Base-by-base conservation (phyloP, 2,888 invertebrate species). In the Aspidiotus destructor region DNA sequence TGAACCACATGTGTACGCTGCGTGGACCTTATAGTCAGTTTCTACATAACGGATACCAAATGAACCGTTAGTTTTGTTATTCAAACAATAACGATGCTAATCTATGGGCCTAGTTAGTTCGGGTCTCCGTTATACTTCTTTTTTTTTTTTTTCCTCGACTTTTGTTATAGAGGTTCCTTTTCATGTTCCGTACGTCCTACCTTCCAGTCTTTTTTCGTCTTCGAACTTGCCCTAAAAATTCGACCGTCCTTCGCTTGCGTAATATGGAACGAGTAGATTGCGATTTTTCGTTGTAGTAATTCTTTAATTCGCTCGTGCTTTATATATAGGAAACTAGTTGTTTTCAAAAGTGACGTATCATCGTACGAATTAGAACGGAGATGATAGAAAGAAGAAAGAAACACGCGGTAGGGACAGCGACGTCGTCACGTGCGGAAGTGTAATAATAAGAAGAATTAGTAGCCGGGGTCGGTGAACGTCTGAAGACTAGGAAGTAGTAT, bases 61-160 rank as follows among this genome's bases (percentile, higher is more conserved):
- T 58, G 65, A 65, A 65, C 65, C 58, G 65, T 65, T 65, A 65
- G 65, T 57, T 65, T 65, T 57, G 42, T 65, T 65, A 57, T 58
- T 64, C 54, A 44, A 65, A 65, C 65, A 65, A 65, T 61, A 17
- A 13, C 58, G 58, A 65, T 65, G 65, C 58, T 65, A 58, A 58
- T 65, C 65, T 65, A 58, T 65, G 44, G 40, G 58, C 44, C 64
- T 57, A 64, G 57, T 64, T 54, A 42, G 40, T 54, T 44, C 28
- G 53, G 28, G 48, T 41, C 54, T 63, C 41, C 54, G 63, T 63
- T 58, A 58, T 58, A 40, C 28, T 16, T 17, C 17, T 10, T 55
- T 55, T 55, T 55, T 55, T 17, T 17, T 17, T 6, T 3, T 16
- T 3, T 55, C 16, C 17, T 55, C 16, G 13, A 10, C 16, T 55